Percentiles rank a stretch among this genome's conserved stretches.
Conservation (phyloP, 1,140 invertebrate species). For the Phortica variegata region DNA sequence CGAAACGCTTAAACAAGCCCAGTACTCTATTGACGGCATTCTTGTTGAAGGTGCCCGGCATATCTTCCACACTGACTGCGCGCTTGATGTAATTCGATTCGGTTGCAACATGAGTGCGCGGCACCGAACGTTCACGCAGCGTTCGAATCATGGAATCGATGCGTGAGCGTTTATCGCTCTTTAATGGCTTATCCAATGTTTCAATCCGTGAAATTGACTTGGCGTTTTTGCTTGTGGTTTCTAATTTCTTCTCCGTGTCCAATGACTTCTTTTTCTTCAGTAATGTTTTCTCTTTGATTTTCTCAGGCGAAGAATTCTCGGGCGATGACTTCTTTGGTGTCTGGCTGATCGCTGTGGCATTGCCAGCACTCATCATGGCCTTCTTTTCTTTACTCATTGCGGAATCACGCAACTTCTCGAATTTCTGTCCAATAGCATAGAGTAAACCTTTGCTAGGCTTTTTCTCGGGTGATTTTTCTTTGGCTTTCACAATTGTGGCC, state of each 20-base stretch:
- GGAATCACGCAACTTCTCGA: conserved; percentile 63
- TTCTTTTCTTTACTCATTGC: conserved; percentile 53
- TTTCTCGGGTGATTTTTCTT: conserved; percentile 48
- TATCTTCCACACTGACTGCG: conserved; percentile 69
- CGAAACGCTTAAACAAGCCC: conserved; percentile 71
- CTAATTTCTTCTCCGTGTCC: conserved; percentile 7
- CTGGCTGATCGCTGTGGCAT: conserved; percentile 11
- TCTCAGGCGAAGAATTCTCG: conserved; percentile 5
- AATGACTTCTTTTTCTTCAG: conserved; percentile 31
- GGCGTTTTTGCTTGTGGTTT: not conserved
- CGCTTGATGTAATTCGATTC: conserved; percentile 67
- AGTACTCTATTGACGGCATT: conserved; percentile 68
- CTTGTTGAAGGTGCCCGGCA: conserved; percentile 61
- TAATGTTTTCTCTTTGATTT: conserved; percentile 15
- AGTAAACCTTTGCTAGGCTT: conserved; percentile 52
- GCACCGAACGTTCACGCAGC: conserved; percentile 67
- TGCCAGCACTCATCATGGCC: conserved; percentile 8
- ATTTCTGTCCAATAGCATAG: conserved; percentile 66
- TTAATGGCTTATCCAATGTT: conserved; percentile 29
- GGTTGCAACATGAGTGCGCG: conserved; percentile 59
- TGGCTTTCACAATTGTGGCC: conserved; percentile 23
- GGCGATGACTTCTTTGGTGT: conserved; percentile 4
- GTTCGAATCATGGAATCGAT: conserved; percentile 61
- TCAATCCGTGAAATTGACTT: too few species aligned
- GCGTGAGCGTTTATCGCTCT: conserved; percentile 51